Conservation (phyloP, 2,888 invertebrate genomes). For the Ochlodes sylvanus region DNA sequence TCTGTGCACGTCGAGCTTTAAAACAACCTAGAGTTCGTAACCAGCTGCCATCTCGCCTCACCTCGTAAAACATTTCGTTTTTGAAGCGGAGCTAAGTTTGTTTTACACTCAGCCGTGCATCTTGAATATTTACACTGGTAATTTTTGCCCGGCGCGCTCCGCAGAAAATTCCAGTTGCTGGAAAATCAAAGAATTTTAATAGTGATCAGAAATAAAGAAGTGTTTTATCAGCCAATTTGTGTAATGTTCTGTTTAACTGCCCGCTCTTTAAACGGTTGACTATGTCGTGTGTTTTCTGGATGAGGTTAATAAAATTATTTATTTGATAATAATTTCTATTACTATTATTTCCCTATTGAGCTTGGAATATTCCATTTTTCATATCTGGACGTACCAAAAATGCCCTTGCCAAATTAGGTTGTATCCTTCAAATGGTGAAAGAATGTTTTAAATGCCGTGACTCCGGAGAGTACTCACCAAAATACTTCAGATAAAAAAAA, state of each 20-base stretch:
- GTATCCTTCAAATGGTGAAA: neutral
- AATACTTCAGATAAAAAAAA: no score
- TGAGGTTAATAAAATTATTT: neutral
- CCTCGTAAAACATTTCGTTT: conserved; percentile 55
- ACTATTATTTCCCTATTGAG: neutral
- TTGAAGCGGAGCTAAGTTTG: conserved; percentile 43
- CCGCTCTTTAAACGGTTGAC: conserved; percentile 10
- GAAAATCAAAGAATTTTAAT: conserved; percentile 29
- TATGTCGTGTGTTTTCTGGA: neutral
- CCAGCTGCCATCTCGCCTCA: conserved; percentile 36
- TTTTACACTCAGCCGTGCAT: conserved; percentile 47
- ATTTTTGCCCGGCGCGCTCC: conserved; percentile 35
- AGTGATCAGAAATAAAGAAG: conserved; percentile 33
- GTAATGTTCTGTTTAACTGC: conserved; percentile 25
- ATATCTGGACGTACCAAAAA: neutral
- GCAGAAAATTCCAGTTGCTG: conserved; percentile 24
- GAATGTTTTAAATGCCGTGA: no score
- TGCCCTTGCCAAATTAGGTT: neutral
- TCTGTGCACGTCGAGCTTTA: conserved; percentile 15
- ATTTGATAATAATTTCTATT: neutral
- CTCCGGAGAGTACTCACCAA: no score
- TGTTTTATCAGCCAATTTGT: conserved; percentile 31
- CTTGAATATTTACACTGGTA: conserved; percentile 42
- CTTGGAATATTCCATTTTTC: neutral
- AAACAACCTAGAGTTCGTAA: conserved; percentile 28